Percentiles rank a stretch among this genome's conserved stretches.
These are phyloP conservation scores for Metallyticus violacea DNA, from an alignment of 2,888 invertebrate genomes.

Conservation along the genomic window DNA sequence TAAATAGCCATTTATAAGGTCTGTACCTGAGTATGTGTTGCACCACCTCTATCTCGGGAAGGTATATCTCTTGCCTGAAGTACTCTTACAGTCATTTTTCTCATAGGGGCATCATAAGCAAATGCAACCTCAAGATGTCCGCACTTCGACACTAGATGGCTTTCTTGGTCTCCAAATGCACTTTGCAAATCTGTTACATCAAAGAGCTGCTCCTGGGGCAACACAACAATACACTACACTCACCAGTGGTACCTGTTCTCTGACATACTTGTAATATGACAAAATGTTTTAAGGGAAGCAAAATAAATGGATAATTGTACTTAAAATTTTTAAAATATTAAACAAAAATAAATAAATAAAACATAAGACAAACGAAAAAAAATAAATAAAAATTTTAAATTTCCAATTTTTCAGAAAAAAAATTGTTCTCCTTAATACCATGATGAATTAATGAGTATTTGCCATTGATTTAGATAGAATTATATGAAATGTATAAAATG, in stretches of 20 bases:
- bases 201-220: slow-evolving; percentile 46
- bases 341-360: too few species aligned
- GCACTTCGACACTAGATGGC: slow-evolving; percentile 53
- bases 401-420: too few species aligned
- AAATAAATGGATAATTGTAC: too few species aligned
- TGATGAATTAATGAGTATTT: too few species aligned
- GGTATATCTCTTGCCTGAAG: slow-evolving; percentile 83
- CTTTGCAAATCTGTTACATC: slow-evolving; percentile 46
- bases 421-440: too few species aligned
- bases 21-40: slow-evolving; percentile 66
- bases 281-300: background rate
- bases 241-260: slow-evolving; percentile 6
- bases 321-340: too few species aligned
- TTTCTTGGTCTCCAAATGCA: slow-evolving; percentile 34
- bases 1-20: too few species aligned
- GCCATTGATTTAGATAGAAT: too few species aligned
- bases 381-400: too few species aligned
- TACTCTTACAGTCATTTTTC: slow-evolving; percentile 89
- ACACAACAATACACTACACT: slow-evolving; percentile 52
- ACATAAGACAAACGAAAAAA: too few species aligned
- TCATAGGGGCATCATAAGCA: slow-evolving; percentile 84
- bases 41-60: slow-evolving; percentile 63
- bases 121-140: slow-evolving; percentile 85
- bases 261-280: background rate
- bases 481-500: too few species aligned